These are phyloP conservation scores for Gambusia holbrooki DNA, from an alignment of 2,113 vertebrate species.

Conservation along the genomic window DNA sequence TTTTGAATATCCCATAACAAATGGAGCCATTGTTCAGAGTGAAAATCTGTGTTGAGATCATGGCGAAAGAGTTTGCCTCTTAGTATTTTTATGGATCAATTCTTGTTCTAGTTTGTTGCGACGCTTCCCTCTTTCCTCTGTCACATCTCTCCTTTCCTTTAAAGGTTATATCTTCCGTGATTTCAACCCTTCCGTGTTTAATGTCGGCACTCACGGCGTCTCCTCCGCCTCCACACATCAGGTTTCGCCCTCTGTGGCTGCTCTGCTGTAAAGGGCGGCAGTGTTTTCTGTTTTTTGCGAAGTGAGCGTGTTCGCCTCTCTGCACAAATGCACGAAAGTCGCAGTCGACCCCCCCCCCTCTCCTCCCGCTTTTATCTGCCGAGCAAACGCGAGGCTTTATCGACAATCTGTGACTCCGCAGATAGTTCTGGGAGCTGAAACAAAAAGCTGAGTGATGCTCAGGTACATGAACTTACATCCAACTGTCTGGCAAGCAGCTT, in stretches of 20 bases:
- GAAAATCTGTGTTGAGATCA: neutral
- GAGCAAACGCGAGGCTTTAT: slow-evolving; percentile 18
- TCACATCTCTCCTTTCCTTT: neutral
- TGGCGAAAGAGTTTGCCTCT: neutral
- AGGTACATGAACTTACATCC: neutral
- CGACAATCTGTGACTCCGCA: slow-evolving; percentile 13
- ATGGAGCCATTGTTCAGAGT: neutral
- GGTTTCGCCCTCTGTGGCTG: slow-evolving; percentile 5
- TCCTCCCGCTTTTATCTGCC: slow-evolving; percentile 18
- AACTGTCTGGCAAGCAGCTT: slow-evolving; percentile 1
- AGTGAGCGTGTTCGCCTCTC: neutral
- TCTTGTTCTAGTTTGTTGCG: neutral
- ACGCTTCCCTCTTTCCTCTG: neutral
- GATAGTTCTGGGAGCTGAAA: neutral
- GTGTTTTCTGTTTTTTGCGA: neutral
- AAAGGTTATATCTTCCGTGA: neutral
- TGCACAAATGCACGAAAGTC: slow-evolving; percentile 6
- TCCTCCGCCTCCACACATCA: neutral
- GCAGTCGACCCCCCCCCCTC: neutral
- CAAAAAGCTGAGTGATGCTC: slow-evolving; percentile 9
- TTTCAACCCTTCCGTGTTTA: neutral
- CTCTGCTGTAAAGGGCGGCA: slow-evolving; percentile 23
- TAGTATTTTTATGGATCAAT: neutral
- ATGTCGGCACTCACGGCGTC: slow-evolving; percentile 8
- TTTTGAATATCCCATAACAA: neutral